These are phyloP conservation scores for Melopsittacus undulatus DNA, from an alignment of 2,797 vertebrate genomes.

Conservation along the genomic window DNA sequence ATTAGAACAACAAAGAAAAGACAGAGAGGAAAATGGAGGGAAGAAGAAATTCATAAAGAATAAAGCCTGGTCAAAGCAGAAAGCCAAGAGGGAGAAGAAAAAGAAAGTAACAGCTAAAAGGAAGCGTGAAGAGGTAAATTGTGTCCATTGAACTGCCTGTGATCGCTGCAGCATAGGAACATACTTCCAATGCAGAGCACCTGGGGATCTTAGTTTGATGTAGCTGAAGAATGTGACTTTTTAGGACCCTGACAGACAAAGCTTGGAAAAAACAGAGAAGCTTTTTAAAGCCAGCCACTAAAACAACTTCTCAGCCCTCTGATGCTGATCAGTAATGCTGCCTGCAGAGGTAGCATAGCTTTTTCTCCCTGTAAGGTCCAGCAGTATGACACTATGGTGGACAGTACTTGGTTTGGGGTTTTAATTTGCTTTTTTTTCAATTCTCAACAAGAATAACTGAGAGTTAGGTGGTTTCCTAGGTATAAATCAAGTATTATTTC, in stretches of 20 bases:
- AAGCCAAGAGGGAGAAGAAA: conserved; percentile 85
- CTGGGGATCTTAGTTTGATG: background rate
- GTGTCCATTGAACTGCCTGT: fast-evolving
- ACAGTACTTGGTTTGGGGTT: background rate
- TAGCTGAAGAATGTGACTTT: background rate
- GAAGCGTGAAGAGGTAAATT: conserved; percentile 83
- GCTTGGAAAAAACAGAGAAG: background rate
- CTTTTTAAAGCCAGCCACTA: background rate
- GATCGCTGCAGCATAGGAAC: background rate
- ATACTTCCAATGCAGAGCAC: background rate
- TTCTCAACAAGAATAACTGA: background rate
- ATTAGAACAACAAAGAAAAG: conserved; percentile 74
- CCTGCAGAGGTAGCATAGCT: background rate
- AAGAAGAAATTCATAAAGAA: conserved; percentile 82
- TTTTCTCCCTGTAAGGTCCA: background rate
- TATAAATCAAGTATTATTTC: background rate
- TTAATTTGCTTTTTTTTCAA: background rate
- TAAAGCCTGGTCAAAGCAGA: conserved; percentile 95
- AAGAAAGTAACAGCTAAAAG: conserved; percentile 85
- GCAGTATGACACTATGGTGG: background rate
- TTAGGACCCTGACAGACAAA: background rate
- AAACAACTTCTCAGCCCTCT: background rate
- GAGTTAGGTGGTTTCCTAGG: background rate
- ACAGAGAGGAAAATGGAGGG: conserved; percentile 60
- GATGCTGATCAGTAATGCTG: background rate